phyloP scores from a whole-genome alignment of 1,140 invertebrate genomes.

The Steinernema feltiae region DNA sequence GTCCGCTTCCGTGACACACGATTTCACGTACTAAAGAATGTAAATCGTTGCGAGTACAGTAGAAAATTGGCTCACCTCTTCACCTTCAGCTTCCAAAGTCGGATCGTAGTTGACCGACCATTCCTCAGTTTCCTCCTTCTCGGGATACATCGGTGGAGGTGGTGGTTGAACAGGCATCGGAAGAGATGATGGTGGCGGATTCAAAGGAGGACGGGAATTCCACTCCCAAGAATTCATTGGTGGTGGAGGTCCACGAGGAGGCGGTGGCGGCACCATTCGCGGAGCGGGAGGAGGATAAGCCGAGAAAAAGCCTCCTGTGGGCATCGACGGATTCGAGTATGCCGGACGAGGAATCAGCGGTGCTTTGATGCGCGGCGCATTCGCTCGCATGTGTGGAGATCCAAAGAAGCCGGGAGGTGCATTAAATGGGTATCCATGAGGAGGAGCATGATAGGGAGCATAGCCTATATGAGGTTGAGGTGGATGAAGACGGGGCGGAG shows the following conservation, averaged over 20 bases:
- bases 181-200: background rate
- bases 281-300: background rate
- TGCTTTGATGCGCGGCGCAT: background rate
- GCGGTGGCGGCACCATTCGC: background rate
- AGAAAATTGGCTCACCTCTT: background rate
- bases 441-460: background rate
- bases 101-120: conserved; percentile 1
- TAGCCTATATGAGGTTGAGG: background rate
- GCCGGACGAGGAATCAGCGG: background rate
- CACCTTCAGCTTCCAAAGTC: background rate
- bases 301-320: background rate
- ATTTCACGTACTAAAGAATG: background rate
- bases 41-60: background rate
- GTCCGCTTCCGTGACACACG: background rate
- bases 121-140: background rate
- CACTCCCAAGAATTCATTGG: background rate
- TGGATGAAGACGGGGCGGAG: background rate
- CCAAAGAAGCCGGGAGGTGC: too few species aligned
- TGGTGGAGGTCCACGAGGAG: background rate
- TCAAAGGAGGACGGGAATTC: background rate
- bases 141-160: background rate
- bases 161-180: background rate
- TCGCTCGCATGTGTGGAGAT: background rate
- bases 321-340: background rate
- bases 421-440: too few species aligned